These are phyloP conservation scores for Thysanoteuthis rhombus DNA, from an alignment of 2,888 invertebrate species.

Conservation along the genomic window DNA sequence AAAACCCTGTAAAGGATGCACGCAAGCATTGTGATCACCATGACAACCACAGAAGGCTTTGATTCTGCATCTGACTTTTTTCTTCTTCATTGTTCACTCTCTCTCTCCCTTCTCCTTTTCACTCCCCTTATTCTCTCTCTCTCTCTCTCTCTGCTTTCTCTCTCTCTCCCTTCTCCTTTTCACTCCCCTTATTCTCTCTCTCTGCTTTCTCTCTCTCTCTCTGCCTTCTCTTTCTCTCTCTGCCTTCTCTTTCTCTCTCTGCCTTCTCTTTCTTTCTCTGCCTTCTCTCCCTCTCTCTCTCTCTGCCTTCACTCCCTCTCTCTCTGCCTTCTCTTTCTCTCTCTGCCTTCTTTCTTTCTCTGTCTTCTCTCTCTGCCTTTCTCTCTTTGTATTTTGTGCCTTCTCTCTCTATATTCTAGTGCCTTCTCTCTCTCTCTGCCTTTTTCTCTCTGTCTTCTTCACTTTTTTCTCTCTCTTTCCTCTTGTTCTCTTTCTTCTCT, in stretches of 20 bases:
- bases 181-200: neutral
- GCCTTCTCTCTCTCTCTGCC: no score
- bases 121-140: neutral
- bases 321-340: no score
- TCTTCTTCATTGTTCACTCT: neutral
- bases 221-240: neutral
- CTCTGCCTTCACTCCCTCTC: no score
- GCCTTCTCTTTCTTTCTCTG: no score
- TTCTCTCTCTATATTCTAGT: no score
- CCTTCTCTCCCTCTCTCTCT: no score
- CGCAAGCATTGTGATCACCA: no score
- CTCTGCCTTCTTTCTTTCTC: neutral
- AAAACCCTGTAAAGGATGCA: no score
- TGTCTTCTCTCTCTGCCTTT: neutral
- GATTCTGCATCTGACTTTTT: neutral
- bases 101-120: neutral
- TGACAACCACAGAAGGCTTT: no score
- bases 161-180: neutral
- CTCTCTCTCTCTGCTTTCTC: neutral
- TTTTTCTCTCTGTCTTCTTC: no score
- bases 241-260: neutral
- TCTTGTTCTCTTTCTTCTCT: neutral
- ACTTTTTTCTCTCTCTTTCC: no score
- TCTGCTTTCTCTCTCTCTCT: neutral
- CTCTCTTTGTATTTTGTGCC: neutral